These are phyloP conservation scores for Mechanitis messenoides DNA, from an alignment of 2,888 invertebrate species.

Conservation along the genomic window DNA sequence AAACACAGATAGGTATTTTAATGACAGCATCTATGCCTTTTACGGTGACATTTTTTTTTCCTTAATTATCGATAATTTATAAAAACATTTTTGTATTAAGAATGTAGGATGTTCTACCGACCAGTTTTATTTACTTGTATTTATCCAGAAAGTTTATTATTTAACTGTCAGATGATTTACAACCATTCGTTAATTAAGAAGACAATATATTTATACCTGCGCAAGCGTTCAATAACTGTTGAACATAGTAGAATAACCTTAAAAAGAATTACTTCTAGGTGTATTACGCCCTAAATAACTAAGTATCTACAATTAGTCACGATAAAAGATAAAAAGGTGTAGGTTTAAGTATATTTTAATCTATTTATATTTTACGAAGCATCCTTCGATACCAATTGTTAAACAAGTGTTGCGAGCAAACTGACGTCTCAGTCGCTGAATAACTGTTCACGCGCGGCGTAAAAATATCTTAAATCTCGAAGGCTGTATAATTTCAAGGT, in stretches of 20 bases:
- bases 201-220: background rate
- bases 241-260: too few species aligned
- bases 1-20: too few species aligned
- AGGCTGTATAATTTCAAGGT: constrained; percentile 24
- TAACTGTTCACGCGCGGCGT: constrained; percentile 38
- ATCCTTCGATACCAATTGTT: constrained; percentile 5
- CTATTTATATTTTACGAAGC: constrained; percentile 15
- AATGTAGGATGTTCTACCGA: too few species aligned
- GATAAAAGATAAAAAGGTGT: constrained; percentile 1
- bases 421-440: constrained; percentile 41
- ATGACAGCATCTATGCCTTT: too few species aligned
- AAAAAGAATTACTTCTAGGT: background rate
- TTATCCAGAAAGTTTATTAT: background rate
- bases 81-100: too few species aligned
- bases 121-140: too few species aligned
- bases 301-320: background rate
- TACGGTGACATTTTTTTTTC: too few species aligned
- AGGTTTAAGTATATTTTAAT: constrained; percentile 5
- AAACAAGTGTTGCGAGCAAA: constrained; percentile 20
- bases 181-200: background rate
- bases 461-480: constrained; percentile 41
- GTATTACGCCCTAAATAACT: background rate
- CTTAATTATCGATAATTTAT: too few species aligned
- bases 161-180: background rate
- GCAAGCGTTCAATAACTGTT: background rate